Percentiles rank a stretch among this genome's conserved stretches.
phyloP scores from a whole-genome alignment of 2,113 vertebrate species.

The Haemorhous mexicanus region DNA sequence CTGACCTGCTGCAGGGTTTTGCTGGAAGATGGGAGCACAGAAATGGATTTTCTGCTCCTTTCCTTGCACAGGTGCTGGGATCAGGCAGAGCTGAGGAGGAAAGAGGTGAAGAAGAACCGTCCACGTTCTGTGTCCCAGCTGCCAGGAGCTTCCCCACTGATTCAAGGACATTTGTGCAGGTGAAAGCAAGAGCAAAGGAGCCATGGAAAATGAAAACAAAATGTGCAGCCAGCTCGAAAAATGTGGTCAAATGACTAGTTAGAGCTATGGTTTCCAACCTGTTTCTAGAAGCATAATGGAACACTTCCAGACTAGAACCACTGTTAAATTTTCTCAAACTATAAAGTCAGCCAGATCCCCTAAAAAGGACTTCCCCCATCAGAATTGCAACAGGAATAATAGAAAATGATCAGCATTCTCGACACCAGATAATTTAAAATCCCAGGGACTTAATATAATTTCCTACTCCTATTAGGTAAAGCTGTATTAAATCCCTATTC shows the following conservation, averaged over 20 bases:
- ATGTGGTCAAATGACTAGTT: neutral
- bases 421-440: neutral
- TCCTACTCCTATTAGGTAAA: neutral
- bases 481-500: neutral
- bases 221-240: neutral
- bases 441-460: neutral
- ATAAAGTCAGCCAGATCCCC: neutral
- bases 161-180: neutral
- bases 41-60: neutral
- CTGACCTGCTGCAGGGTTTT: neutral
- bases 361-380: neutral
- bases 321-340: neutral
- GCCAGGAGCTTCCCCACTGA: neutral
- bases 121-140: no score
- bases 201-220: neutral
- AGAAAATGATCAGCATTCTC: neutral
- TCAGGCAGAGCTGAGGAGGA: neutral
- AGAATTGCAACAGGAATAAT: neutral
- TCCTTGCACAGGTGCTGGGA: neutral
- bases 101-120: neutral
- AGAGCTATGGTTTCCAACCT: neutral
- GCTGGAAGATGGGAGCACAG: neutral
- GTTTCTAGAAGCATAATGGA: neutral
- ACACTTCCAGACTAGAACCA: neutral
- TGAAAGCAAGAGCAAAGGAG: neutral